Evolutionary conservation across 2,113 vertebrate genomes (phyloP).

Genomic region (Pimephales promelas): DNA sequence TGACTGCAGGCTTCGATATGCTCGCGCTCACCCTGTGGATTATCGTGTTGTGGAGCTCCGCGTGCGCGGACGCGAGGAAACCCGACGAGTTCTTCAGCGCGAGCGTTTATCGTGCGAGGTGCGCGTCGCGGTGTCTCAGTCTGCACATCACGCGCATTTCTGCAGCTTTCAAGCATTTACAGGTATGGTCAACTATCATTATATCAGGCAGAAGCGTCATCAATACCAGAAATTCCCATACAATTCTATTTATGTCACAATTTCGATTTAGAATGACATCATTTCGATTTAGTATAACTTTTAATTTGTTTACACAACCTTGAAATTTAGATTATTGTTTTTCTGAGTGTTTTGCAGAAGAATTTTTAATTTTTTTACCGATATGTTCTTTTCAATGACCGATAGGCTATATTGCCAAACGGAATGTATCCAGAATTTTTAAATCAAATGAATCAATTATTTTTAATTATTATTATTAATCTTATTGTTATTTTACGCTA

Average conservation of each 20-base stretch:
- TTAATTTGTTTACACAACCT: neutral
- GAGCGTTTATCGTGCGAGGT: constrained; percentile 86
- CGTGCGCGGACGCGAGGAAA: constrained; percentile 74
- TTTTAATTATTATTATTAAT: neutral
- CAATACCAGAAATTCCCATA: neutral
- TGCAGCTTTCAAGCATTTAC: constrained; percentile 88
- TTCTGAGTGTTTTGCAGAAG: too few relatives aligned
- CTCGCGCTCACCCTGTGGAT: constrained; percentile 82
- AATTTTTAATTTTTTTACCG: neutral
- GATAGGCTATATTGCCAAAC: neutral
- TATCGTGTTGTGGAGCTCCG: constrained; percentile 75
- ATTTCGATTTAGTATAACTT: neutral
- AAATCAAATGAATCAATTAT: neutral
- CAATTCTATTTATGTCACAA: too few relatives aligned
- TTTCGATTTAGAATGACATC: too few relatives aligned
- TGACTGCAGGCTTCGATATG: constrained; percentile 50
- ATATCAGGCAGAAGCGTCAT: neutral
- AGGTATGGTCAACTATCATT: constrained; percentile 76
- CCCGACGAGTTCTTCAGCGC: constrained; percentile 84
- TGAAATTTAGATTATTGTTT: neutral
- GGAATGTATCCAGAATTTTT: neutral
- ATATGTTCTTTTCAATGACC: neutral
- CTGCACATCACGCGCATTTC: constrained; percentile 96
- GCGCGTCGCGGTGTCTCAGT: constrained; percentile 91
- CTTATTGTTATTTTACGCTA: neutral